These are phyloP conservation scores for Enteromius paludinosus DNA, from an alignment of 2,797 vertebrate genomes.

Conservation along the genomic window DNA sequence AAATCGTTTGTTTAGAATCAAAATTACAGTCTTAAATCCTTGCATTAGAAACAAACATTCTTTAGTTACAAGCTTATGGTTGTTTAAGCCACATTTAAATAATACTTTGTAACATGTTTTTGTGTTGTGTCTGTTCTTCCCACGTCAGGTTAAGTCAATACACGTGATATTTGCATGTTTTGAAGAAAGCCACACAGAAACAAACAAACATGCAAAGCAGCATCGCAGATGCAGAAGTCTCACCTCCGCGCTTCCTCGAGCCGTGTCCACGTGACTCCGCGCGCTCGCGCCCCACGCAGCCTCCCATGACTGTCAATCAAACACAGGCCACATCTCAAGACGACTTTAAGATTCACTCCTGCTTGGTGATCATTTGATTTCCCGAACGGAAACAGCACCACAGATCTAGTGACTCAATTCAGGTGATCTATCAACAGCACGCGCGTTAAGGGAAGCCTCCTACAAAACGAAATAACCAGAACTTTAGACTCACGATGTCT, in stretches of 20 bases:
- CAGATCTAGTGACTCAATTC: neutral
- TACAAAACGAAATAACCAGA: no score
- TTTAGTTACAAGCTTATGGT: neutral
- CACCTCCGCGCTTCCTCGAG: conserved; percentile 88
- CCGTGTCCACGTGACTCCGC: conserved; percentile 83
- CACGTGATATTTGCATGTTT: conserved; percentile 21
- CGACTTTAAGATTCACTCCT: neutral
- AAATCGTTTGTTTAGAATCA: neutral
- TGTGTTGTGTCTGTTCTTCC: neutral
- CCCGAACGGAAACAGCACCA: neutral
- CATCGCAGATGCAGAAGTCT: conserved; percentile 52
- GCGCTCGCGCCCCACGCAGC: conserved; percentile 93
- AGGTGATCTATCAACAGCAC: neutral
- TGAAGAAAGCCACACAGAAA: neutral
- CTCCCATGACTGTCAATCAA: conserved; percentile 85
- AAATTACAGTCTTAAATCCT: neutral
- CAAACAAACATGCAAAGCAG: conserved; percentile 5
- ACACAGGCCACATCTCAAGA: conserved; percentile 57
- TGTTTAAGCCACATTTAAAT: neutral
- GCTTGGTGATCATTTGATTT: neutral
- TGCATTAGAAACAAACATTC: neutral
- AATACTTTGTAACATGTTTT: neutral
- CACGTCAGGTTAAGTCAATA: neutral
- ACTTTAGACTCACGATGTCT: neutral
- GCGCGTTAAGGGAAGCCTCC: neutral